Evolutionary conservation across 2,888 invertebrate genomes (phyloP), one percentile per base, ranked within the genome.

Genomic region (Mycogona germanica): DNA sequence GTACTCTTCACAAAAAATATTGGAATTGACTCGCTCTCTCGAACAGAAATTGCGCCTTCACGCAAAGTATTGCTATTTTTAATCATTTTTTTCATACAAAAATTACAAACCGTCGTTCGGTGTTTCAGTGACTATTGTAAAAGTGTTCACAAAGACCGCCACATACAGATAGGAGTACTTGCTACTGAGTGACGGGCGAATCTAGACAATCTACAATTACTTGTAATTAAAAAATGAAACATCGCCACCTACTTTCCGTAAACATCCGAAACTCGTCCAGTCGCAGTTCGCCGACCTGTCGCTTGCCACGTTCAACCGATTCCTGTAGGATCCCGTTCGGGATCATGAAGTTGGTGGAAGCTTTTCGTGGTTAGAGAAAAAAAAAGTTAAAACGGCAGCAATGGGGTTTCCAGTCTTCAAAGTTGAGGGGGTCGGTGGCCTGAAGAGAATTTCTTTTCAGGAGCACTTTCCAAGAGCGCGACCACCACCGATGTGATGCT

Each of bases 261-360:
- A 65, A 67, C 6, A 68, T 62, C 55, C 67, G 64, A 62, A 65
- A 64, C 62, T 71, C 70, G 19, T 66, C 64, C 41, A 66, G 62
- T 30, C 68, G 63, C 40, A 70, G 64, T 42, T 64, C 61, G 28
- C 62, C 63, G 2, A 71, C 66, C 60, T 73, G 72, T 32, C 66
- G 59, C 59, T 68, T 66, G n/a, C 72, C 72, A 52, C 68, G 62
- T 53, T 66, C 64, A 48, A 73, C 64, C 2, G 69, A 67, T 23
- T 71, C 69, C n/a, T 65, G 62, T 53, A 72, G 60, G 53, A 70
- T 62, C 26, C 61, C 62, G 57, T 62, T 65, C 19, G 62, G 70
- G 61, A 71, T 64, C 50, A 67, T 60, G 50, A 69, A 66, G 51
- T 65, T 63, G 4, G 68, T 67, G 19, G 63, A 63, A 25, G 64